phyloP scores from a whole-genome alignment of 1,140 invertebrate genomes.

The Orussus abietinus region DNA sequence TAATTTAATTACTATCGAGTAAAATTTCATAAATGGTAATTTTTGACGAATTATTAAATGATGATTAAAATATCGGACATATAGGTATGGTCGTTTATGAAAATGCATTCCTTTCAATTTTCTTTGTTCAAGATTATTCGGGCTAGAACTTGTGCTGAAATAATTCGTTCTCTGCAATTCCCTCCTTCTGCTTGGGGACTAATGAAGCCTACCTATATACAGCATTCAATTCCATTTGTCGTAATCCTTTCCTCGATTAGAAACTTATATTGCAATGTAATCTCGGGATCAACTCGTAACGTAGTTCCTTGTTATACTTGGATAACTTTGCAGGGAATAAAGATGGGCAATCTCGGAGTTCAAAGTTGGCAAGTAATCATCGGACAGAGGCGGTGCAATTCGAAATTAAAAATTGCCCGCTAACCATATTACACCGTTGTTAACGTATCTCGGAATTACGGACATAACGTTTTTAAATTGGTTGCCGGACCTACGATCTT shows the following conservation, averaged over 20 bases:
- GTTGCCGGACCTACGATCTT: background rate
- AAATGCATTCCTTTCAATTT: too few relatives aligned
- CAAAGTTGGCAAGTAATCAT: too few relatives aligned
- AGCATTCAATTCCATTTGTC: background rate
- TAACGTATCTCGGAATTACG: background rate
- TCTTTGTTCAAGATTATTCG: too few relatives aligned
- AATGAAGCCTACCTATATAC: background rate
- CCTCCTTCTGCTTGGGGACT: background rate
- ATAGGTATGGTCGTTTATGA: background rate
- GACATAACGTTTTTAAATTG: background rate
- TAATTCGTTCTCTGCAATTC: background rate
- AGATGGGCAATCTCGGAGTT: too few relatives aligned
- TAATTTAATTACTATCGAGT: background rate
- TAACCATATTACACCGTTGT: background rate
- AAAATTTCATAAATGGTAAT: background rate
- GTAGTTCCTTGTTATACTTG: background rate
- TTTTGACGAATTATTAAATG: background rate
- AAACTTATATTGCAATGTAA: slow-evolving; percentile 1
- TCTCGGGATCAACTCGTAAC: background rate
- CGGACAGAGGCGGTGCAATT: too few relatives aligned
- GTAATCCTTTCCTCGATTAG: background rate
- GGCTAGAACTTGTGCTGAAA: too few relatives aligned
- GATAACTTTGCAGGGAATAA: too few relatives aligned
- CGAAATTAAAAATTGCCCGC: background rate
- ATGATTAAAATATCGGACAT: background rate